Evolutionary conservation across 2,113 vertebrate species (phyloP), one percentile per base, ranked within the genome.

Genomic region (Rissa tridactyla): DNA sequence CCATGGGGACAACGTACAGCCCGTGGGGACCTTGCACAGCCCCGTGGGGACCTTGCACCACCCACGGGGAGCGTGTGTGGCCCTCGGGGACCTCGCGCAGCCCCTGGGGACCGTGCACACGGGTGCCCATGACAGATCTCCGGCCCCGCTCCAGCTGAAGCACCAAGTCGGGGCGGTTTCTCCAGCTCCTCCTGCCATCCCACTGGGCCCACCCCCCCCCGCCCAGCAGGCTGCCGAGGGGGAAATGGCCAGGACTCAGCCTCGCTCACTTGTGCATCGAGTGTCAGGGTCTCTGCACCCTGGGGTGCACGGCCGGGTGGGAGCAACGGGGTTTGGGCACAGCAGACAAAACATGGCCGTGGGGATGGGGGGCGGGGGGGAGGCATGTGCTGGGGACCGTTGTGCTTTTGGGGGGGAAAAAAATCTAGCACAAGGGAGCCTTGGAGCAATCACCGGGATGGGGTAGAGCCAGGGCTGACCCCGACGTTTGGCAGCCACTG

Each of bases 271-370:
- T 8, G 16, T 22, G 51, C 10, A 6, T 44, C 10, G 34, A 64
- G 29, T 7, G 13, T 8, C 47, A 13, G 30, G 38, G 47, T n/a
- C 49, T 77, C 60, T 58, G 52, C 30, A 20, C 26, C 22, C 36
- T 11, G 32, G 14, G 21, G 23, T 29, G 22, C 13, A 5, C 7
- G 3, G 40, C 20, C 6, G 5, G 62, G 15, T 61, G n/a, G 32
- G 40, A 80, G n/a, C 32, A 6, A 25, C 0, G 0, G 29, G 21
- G 2, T 47, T 60, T 15, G 60, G 60, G 47, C 16, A 42, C 3
- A 1, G 38, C 44, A 25, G 22, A 19, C 15, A 19, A 19, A 14
- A 16, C 47, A 4, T 2, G 0, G 47, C 16, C 13, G 15, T 13
- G 14, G n/a, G n/a, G n/a, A n/a, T n/a, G 25, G 23, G 15, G 23